A percentile compares a stretch with the other conserved stretches of the same genome.
Conservation (phyloP, 1,140 invertebrate species). For the Theocolax elegans region DNA sequence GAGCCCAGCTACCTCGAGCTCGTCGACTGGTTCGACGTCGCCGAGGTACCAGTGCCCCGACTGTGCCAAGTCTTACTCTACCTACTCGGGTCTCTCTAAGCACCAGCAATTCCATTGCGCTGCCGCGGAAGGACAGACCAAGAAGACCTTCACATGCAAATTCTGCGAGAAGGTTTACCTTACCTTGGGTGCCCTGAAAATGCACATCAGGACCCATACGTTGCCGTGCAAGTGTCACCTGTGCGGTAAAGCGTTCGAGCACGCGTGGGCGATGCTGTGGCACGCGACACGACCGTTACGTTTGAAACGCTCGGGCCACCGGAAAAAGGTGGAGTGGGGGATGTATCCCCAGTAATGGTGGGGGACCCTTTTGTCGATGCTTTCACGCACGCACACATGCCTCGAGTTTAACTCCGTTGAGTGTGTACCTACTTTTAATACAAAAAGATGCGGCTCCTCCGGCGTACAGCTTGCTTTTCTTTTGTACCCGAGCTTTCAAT, state of each 20-base stretch:
- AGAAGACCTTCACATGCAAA: conserved; percentile 96
- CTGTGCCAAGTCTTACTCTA: conserved; percentile 96
- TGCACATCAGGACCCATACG: conserved; percentile 99
- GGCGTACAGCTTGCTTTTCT: conserved; percentile 28
- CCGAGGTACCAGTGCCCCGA: conserved; percentile 90
- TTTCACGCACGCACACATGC: conserved; percentile 21
- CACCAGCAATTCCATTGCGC: conserved; percentile 96
- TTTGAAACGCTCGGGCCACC: no score
- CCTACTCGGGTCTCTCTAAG: conserved; percentile 94
- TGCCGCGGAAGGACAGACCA: conserved; percentile 82
- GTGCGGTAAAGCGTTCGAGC: conserved; percentile 82
- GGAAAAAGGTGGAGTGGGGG: conserved; percentile 20
- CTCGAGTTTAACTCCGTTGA: background rate
- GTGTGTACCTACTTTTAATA: background rate
- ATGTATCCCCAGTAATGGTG: no score
- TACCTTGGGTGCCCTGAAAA: conserved; percentile 94
- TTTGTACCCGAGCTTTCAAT: conserved; percentile 26
- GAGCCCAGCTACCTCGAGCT: conserved; percentile 57
- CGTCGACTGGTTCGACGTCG: conserved; percentile 49
- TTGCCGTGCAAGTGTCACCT: conserved; percentile 96
- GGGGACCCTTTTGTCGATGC: background rate
- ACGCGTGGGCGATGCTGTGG: conserved; percentile 67
- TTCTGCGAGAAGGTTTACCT: conserved; percentile 96
- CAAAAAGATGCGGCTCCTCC: conserved; percentile 8
- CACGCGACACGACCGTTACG: conserved; percentile 69